Evolutionary conservation across 2,113 vertebrate genomes (phyloP), one percentile per base, ranked within the genome.

Genomic region (Ictidomys tridecemlineatus): DNA sequence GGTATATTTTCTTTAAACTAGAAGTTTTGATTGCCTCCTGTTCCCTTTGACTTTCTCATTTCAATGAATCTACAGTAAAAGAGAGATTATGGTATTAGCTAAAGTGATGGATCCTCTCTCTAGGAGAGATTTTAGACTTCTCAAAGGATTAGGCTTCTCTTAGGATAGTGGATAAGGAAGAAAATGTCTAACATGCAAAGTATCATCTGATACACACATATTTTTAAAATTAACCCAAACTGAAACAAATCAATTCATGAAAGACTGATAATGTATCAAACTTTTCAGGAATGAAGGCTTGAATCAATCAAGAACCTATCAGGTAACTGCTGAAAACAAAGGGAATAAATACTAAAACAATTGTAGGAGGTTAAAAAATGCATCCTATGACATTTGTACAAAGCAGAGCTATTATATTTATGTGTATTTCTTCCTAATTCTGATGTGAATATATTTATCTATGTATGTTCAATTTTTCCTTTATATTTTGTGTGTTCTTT

Each of bases 191-290:
- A 79, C 18, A 90, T 89, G 72, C 4, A 85, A 24, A 1, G 30
- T 80, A 67, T 32, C 12, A 32, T 88, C 18, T 79, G 39, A 61
- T 45, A 51, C 39, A 95, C 1, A 56, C 1, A 5, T 39, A 69
- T 74, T 89, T 89, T 53, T 73, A 83, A 58, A 83, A 42, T 79
- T 79, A 85, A 61, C 14, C 61, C 74, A 94, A 89, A 42, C 17
- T 58, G 70, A 94, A 77, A 82, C 9, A 74, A 53, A 17, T 24
- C 69, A 48, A 13, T 85, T 10, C 17, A 73, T 12, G 5, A 1
- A 61, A 34, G 51, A 51, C 2, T 48, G 16, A 32, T 90, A 74
- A 69, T 76, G 39, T 8, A 17, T 16, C 45, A 74, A 32, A 42
- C 12, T 17, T 11, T 76, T 93, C 37, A 69, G 4, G 17, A 80